phyloP scores from a whole-genome alignment of 2,888 invertebrate genomes.

The Macropis europaea region DNA sequence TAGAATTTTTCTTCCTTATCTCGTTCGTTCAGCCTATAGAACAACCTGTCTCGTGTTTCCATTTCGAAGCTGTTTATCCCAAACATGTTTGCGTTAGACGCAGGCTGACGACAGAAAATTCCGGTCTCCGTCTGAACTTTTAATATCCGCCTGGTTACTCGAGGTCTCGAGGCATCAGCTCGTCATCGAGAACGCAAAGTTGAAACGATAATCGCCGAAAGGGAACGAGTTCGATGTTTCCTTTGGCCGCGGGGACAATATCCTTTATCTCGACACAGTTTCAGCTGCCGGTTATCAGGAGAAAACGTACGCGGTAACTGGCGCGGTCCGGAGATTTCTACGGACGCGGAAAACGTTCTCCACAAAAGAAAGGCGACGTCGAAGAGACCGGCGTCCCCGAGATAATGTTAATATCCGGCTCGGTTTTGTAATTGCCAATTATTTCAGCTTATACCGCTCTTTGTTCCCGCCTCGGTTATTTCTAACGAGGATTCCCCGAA shows the following conservation, averaged over 20 bases:
- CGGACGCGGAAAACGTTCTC: conserved; percentile 42
- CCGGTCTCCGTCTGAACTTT: too few species aligned
- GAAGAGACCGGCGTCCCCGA: conserved; percentile 38
- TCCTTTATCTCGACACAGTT: conserved; percentile 57
- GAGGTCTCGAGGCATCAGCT: too few species aligned
- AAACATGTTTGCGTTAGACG: conserved; percentile 4
- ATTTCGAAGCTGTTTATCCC: background rate
- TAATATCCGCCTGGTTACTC: conserved; percentile 22
- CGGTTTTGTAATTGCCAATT: conserved; percentile 74
- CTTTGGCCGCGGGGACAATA: conserved; percentile 31
- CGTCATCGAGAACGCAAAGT: conserved; percentile 20
- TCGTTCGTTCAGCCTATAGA: too few species aligned
- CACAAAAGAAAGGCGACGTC: conserved; percentile 51
- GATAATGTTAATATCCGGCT: conserved; percentile 73
- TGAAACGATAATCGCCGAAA: conserved; percentile 54
- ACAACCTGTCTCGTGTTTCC: background rate
- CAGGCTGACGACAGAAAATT: conserved; percentile 1
- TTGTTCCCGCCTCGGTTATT: conserved; percentile 66
- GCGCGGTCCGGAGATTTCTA: conserved; percentile 22
- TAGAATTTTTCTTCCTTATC: too few species aligned
- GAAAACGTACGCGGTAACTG: conserved; percentile 44
- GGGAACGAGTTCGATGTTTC: conserved; percentile 23
- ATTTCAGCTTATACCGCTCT: conserved; percentile 70
- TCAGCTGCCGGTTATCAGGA: conserved; percentile 53
- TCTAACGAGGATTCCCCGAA: conserved; percentile 51